Evolutionary conservation across 2,113 vertebrate species (phyloP).

Genomic region (Cyanistes caeruleus): DNA sequence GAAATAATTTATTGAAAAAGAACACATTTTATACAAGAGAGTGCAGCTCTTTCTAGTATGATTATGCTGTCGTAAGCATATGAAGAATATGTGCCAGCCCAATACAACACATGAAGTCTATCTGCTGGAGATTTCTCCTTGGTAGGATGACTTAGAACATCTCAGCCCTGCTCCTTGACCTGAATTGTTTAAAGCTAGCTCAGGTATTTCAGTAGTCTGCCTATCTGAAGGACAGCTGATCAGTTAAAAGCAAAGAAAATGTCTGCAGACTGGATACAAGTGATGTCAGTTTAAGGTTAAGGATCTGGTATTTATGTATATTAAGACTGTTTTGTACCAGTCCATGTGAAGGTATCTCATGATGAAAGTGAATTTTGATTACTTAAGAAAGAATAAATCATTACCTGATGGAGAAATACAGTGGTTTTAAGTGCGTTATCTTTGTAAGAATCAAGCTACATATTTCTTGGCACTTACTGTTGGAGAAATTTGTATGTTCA

Average conservation of each 20-base stretch:
- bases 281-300: slow-evolving; percentile 40
- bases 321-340: neutral
- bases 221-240: neutral
- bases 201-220: neutral
- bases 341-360: neutral
- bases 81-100: neutral
- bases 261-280: neutral
- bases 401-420: neutral
- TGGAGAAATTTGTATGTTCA: slow-evolving; percentile 45
- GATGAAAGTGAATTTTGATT: neutral
- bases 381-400: neutral
- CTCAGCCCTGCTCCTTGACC: neutral
- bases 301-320: neutral
- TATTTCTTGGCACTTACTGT: neutral
- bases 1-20: neutral
- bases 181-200: neutral
- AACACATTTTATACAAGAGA: neutral
- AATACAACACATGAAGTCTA: neutral
- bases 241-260: neutral
- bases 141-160: neutral
- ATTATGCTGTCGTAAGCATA: neutral
- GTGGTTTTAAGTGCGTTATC: neutral
- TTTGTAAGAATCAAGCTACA: neutral
- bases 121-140: neutral
- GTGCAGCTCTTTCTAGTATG: neutral